Evolutionary conservation across 2,113 vertebrate species (phyloP).

Genomic region (Craseonycteris thonglongyai): DNA sequence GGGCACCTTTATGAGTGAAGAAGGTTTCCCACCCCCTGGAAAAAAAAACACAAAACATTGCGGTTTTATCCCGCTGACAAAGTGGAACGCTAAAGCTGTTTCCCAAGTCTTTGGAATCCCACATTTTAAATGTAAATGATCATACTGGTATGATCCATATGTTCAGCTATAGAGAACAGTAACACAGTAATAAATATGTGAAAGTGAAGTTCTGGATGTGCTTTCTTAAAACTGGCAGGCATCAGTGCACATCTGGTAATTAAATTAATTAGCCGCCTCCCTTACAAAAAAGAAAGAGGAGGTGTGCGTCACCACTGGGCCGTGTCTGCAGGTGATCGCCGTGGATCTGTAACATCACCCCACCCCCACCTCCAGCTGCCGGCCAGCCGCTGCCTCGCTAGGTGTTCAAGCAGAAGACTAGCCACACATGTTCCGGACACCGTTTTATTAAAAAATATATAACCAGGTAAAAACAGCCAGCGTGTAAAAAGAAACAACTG

Average conservation of each 20-base stretch:
- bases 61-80: conserved; percentile 34
- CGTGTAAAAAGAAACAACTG: neutral
- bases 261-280: neutral
- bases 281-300: neutral
- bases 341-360: neutral
- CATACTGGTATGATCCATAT: neutral
- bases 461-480: neutral
- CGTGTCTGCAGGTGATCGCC: neutral
- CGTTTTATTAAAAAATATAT: conserved; percentile 24
- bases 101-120: neutral
- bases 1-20: conserved; percentile 69
- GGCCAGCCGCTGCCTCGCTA: neutral
- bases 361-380: neutral
- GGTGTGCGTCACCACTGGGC: neutral
- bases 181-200: neutral
- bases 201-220: neutral
- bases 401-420: neutral
- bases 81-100: neutral
- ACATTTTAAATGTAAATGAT: conserved; percentile 27
- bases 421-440: neutral
- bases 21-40: conserved; percentile 40
- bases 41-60: too few species aligned
- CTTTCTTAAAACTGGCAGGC: neutral
- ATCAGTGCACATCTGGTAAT: conserved; percentile 15
- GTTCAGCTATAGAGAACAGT: neutral